These are phyloP conservation scores for Volucella bombylans DNA, from an alignment of 2,888 invertebrate genomes.

Conservation along the genomic window DNA sequence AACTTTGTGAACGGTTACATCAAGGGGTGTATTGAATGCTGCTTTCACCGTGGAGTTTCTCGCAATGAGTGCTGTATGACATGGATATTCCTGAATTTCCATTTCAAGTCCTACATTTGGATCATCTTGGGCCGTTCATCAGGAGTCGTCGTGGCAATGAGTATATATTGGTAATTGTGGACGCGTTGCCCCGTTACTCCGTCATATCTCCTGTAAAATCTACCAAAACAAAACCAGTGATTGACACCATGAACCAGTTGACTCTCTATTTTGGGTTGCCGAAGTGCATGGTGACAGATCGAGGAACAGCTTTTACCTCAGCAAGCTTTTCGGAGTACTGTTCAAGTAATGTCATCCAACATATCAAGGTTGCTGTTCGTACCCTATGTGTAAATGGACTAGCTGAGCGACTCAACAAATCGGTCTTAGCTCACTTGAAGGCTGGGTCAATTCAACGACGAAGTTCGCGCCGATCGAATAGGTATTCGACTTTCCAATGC, in stretches of 20 bases:
- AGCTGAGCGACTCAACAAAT: conserved; percentile 37
- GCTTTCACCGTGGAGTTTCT: conserved; percentile 11
- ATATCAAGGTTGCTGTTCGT: conserved; percentile 52
- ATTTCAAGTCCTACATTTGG: conserved; percentile 7
- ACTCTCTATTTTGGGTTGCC: conserved; percentile 35
- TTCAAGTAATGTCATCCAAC: background rate
- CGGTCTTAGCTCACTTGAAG: conserved; percentile 29
- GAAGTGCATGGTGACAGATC: conserved; percentile 41
- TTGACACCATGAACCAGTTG: conserved; percentile 24
- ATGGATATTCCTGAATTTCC: conserved; percentile 34
- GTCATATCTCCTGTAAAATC: conserved; percentile 46
- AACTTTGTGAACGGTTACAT: conserved; percentile 47
- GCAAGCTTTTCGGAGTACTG: conserved; percentile 27
- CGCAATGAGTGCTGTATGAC: conserved; percentile 35
- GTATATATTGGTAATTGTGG: conserved; percentile 42
- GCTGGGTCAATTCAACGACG: background rate
- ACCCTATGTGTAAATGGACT: conserved; percentile 42
- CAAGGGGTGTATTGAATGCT: conserved; percentile 29
- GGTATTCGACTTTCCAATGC: no score
- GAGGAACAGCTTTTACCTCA: conserved; percentile 59
- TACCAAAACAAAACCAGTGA: conserved; percentile 49
- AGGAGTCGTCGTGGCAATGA: conserved; percentile 21
- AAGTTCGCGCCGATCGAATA: no score
- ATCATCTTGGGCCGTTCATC: conserved; percentile 33
- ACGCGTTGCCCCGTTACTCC: conserved; percentile 50